These are phyloP conservation scores for Standfussiana lucernea DNA, from an alignment of 2,888 invertebrate species.

Conservation along the genomic window DNA sequence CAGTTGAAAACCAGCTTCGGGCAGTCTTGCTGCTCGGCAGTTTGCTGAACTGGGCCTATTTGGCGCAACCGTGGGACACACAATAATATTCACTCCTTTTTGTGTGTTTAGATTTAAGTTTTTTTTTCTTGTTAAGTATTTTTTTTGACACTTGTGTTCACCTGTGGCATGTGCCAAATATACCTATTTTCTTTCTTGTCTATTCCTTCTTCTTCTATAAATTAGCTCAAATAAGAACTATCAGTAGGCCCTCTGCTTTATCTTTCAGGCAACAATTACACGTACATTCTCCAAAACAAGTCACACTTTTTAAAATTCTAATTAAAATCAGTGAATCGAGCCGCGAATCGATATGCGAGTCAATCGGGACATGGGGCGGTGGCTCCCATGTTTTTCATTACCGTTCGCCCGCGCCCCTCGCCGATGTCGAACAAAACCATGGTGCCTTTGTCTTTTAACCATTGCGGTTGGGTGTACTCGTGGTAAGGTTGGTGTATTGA, in stretches of 20 bases:
- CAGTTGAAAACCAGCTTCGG: too few relatives aligned
- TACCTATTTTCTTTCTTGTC: too few relatives aligned
- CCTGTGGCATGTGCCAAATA: too few relatives aligned
- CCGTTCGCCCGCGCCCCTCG: constrained; percentile 69
- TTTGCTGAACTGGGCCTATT: too few relatives aligned
- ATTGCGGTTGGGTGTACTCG: constrained; percentile 67
- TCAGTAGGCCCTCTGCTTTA: neutral
- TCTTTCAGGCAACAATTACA: neutral
- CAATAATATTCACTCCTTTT: too few relatives aligned
- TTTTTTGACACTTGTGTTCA: too few relatives aligned
- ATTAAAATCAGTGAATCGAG: constrained; percentile 61
- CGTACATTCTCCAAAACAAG: constrained; percentile 14
- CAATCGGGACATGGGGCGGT: constrained; percentile 69
- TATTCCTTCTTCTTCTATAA: too few relatives aligned
- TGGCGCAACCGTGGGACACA: too few relatives aligned
- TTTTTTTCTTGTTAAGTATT: too few relatives aligned
- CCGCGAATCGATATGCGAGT: constrained; percentile 62
- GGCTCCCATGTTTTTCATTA: constrained; percentile 87
- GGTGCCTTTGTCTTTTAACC: constrained; percentile 84
- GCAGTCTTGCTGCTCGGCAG: too few relatives aligned
- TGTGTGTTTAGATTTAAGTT: too few relatives aligned
- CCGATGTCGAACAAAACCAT: constrained; percentile 80
- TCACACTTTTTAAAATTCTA: constrained; percentile 49
- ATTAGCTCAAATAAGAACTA: neutral
- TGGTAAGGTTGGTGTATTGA: constrained; percentile 48